phyloP scores from a whole-genome alignment of 1,140 invertebrate species.

The Popillia japonica region DNA sequence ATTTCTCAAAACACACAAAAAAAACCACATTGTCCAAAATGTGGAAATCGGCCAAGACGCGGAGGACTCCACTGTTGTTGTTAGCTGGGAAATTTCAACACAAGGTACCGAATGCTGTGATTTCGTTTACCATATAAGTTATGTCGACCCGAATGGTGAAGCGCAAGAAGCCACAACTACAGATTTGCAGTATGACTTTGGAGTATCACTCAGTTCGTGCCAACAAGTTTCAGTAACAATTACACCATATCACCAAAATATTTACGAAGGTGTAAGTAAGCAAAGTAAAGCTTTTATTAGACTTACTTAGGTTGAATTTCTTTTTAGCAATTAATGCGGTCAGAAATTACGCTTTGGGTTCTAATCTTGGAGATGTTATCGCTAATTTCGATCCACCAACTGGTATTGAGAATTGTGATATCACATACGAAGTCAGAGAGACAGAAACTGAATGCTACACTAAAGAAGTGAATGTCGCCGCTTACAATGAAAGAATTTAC shows the following conservation, averaged over 20 bases:
- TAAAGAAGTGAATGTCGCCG: background rate
- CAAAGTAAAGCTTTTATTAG: background rate
- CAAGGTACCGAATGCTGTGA: background rate
- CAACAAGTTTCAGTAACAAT: background rate
- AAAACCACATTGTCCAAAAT: background rate
- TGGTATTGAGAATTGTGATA: background rate
- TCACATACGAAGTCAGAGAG: background rate
- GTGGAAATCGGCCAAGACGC: background rate
- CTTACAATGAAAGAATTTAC: background rate
- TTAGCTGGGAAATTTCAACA: background rate
- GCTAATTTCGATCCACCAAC: background rate
- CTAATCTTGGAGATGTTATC: background rate
- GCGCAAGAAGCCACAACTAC: background rate
- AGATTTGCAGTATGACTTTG: background rate
- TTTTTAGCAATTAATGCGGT: background rate
- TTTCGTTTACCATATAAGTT: background rate
- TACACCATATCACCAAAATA: background rate
- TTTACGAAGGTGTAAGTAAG: background rate
- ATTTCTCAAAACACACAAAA: background rate
- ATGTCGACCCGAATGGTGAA: background rate
- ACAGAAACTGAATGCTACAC: background rate
- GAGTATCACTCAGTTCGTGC: background rate
- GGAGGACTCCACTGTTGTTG: background rate
- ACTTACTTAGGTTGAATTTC: background rate
- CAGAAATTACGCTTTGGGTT: background rate